These are phyloP conservation scores for Eudemis profundana DNA, from an alignment of 2,888 invertebrate genomes.

Conservation along the genomic window DNA sequence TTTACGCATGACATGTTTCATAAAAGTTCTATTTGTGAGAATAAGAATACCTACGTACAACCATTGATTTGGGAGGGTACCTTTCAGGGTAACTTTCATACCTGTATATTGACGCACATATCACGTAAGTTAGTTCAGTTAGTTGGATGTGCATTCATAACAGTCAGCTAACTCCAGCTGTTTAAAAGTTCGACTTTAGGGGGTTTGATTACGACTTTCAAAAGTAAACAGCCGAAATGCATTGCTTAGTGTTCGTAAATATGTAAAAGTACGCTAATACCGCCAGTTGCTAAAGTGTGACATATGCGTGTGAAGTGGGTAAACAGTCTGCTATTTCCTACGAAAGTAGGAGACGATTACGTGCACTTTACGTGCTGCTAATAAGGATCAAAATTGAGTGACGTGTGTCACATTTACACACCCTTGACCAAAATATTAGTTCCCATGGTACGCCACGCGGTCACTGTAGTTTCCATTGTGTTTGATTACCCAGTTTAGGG, in stretches of 20 bases:
- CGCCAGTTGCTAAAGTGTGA: slow-evolving; percentile 18
- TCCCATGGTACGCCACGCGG: slow-evolving; percentile 33
- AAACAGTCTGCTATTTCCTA: slow-evolving; percentile 32
- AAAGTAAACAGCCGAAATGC: background rate
- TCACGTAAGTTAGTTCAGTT: too few relatives aligned
- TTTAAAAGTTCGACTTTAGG: too few relatives aligned
- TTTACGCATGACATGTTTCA: too few relatives aligned
- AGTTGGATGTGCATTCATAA: too few relatives aligned
- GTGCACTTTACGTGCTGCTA: background rate
- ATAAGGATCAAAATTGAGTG: slow-evolving; percentile 22
- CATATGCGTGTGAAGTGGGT: slow-evolving; percentile 30
- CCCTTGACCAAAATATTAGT: slow-evolving; percentile 39
- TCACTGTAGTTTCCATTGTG: slow-evolving; percentile 19
- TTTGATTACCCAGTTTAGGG: slow-evolving; percentile 4
- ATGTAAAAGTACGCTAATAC: background rate
- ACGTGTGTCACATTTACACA: background rate
- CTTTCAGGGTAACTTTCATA: too few relatives aligned
- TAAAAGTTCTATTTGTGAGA: too few relatives aligned
- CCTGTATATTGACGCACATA: too few relatives aligned
- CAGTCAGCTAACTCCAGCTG: too few relatives aligned
- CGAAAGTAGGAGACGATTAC: slow-evolving; percentile 3
- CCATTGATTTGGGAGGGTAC: too few relatives aligned
- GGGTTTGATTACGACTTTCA: too few relatives aligned
- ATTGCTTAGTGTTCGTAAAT: background rate
- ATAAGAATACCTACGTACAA: too few relatives aligned